phyloP scores from a whole-genome alignment of 2,113 vertebrate species.

The Ranitomeya variabilis region DNA sequence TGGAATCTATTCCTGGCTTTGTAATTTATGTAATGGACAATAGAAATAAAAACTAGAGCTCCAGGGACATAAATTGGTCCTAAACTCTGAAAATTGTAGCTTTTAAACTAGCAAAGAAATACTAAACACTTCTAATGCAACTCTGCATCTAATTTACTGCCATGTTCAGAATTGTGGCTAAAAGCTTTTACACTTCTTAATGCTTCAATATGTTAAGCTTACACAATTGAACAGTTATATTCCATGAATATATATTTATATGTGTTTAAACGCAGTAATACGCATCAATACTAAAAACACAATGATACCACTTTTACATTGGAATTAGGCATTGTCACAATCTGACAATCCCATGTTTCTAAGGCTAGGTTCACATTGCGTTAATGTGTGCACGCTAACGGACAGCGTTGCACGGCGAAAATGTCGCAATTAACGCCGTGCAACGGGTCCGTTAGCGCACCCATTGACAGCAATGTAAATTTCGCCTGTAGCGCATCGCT shows the following conservation, averaged over 20 bases:
- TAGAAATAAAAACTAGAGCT: conserved; percentile 78
- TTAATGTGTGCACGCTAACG: no score
- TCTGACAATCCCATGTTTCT: background rate
- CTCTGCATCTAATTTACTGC: conserved; percentile 78
- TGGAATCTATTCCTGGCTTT: conserved; percentile 79
- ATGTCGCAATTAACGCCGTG: no score
- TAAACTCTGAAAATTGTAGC: conserved; percentile 83
- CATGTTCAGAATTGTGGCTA: conserved; percentile 74
- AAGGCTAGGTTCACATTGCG: no score
- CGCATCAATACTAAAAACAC: background rate
- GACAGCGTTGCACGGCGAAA: no score
- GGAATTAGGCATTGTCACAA: background rate
- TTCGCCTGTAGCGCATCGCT: no score
- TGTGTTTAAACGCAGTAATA: conserved; percentile 56
- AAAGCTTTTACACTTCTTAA: conserved; percentile 80
- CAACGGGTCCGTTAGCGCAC: no score
- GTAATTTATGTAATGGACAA: conserved; percentile 84
- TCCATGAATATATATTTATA: conserved; percentile 57
- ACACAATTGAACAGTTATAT: conserved; percentile 73
- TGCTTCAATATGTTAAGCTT: conserved; percentile 79
- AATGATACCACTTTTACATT: no score
- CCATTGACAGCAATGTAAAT: no score
- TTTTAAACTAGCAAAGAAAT: conserved; percentile 83
- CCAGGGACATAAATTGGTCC: conserved; percentile 82
- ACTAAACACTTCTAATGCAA: conserved; percentile 82